Evolutionary conservation across 2,797 vertebrate genomes (phyloP), one percentile per base, ranked within the genome.

Genomic region (Ataeniobius toweri): DNA sequence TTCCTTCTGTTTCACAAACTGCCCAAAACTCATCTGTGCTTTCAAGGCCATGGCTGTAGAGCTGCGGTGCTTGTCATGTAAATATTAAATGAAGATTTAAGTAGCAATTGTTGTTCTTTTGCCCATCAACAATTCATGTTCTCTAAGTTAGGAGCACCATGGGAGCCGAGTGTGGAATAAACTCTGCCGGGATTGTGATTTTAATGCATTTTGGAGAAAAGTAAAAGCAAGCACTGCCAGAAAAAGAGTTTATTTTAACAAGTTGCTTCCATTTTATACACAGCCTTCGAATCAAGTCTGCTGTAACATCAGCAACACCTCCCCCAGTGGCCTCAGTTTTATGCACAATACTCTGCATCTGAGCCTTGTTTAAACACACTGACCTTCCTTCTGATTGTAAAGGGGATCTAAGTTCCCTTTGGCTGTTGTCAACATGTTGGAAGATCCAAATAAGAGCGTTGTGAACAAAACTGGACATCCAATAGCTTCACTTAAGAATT

Each of bases 71-170:
- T 72, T 55, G 89, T 90, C 81, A 71, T 39, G 61, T 95, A 85
- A 96, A 96, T 96, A 95, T 95, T 96, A 81, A 10, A 96, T 94
- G 91, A 94, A 89, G 84, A 82, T 89, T 89, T 94, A 95, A 96
- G 95, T 96, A 95, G 94, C 89, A 89, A 93, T 92, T 95, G 95
- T 95, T 96, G 95, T 96, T 95, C 91, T 93, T 91, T 91, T 90
- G 77, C 69, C 65, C 88, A 95, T 96, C 88, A 95, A 94, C 86
- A 93, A 95, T 96, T 94, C 83, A 95, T 95, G 86, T 39, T 74
- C 41, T 78, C 83, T 92, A 93, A 92, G 89, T 91, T 92, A 90
- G 86, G 83, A 83, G 93, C 93, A 88, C 82, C 83, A 36, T 77
- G 86, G 90, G 93, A 93, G 76, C 79, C 28, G 56, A 79, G 84